phyloP scores from a whole-genome alignment of 2,113 vertebrate genomes.

The Labeo rohita region DNA sequence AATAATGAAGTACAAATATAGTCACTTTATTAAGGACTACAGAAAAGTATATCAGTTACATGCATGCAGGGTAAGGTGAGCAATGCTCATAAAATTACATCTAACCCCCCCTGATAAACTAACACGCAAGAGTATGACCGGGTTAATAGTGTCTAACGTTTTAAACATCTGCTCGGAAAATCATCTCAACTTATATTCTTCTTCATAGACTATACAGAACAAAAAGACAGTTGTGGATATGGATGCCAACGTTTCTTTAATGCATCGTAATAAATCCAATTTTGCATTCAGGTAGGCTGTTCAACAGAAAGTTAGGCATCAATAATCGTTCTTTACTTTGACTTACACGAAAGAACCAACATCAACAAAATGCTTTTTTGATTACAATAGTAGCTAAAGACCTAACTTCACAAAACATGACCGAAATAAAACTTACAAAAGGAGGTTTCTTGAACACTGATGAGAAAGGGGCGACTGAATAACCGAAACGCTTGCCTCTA shows the following conservation, averaged over 20 bases:
- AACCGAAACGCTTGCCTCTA: conserved; percentile 39
- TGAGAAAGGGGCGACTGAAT: conserved; percentile 9
- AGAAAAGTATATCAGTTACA: conserved; percentile 73
- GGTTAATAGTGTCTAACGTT: conserved; percentile 36
- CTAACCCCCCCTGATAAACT: conserved; percentile 67
- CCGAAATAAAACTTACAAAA: conserved; percentile 30
- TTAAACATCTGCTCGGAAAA: conserved; percentile 28
- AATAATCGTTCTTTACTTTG: conserved; percentile 34
- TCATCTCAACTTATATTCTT: conserved; percentile 27
- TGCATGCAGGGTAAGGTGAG: conserved; percentile 75
- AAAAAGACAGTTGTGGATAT: conserved; percentile 32
- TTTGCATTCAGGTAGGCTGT: conserved; percentile 14
- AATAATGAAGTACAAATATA: conserved; percentile 76
- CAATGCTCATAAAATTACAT: conserved; percentile 55
- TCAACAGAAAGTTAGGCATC: conserved; percentile 44
- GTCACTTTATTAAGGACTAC: conserved; percentile 82
- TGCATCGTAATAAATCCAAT: conserved; percentile 1
- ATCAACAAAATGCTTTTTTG: conserved; percentile 21
- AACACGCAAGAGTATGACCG: conserved; percentile 61
- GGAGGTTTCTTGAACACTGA: conserved; percentile 49
- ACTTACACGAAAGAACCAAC: conserved; percentile 36
- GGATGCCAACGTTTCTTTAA: conserved; percentile 29
- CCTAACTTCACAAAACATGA: conserved; percentile 53
- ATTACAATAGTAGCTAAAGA: conserved; percentile 37
- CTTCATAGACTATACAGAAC: conserved; percentile 35